Conservation (phyloP, 2,888 invertebrate species). For the Chorisops tibialis region DNA sequence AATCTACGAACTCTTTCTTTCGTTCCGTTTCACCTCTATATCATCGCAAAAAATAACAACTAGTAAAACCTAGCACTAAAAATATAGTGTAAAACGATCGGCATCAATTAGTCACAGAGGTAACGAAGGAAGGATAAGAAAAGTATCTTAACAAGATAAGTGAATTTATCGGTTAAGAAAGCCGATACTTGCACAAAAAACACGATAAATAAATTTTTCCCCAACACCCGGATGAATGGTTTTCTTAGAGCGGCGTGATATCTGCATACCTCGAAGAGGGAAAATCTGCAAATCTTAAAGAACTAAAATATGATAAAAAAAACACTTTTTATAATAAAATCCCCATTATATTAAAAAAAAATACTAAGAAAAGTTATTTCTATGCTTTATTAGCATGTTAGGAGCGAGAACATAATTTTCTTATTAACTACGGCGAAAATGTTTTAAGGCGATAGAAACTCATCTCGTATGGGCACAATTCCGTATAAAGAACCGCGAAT, state of each 20-base stretch:
- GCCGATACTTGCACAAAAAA: constrained; percentile 37
- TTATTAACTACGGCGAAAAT: constrained; percentile 34
- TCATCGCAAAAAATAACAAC: no score
- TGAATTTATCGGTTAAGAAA: constrained; percentile 38
- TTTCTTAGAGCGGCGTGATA: no score
- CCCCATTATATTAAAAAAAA: no score
- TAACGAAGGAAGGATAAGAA: not conserved
- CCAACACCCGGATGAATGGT: no score
- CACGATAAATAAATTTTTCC: constrained; percentile 39
- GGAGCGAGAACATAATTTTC: constrained; percentile 38
- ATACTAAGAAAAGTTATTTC: constrained; percentile 25
- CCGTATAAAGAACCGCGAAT: no score
- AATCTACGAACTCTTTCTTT: no score
- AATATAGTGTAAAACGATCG: not conserved
- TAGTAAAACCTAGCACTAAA: no score
- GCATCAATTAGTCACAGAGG: constrained; percentile 21
- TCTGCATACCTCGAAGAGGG: not conserved
- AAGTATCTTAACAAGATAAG: constrained; percentile 37
- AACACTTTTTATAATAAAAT: not conserved
- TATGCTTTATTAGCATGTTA: constrained; percentile 39
- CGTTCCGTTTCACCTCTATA: no score
- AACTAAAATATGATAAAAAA: no score
- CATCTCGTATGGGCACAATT: no score
- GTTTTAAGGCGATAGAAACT: constrained; percentile 17
- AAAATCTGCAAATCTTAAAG: not conserved